phyloP scores from a whole-genome alignment of 2,888 invertebrate genomes.

The Gibbula magus region DNA sequence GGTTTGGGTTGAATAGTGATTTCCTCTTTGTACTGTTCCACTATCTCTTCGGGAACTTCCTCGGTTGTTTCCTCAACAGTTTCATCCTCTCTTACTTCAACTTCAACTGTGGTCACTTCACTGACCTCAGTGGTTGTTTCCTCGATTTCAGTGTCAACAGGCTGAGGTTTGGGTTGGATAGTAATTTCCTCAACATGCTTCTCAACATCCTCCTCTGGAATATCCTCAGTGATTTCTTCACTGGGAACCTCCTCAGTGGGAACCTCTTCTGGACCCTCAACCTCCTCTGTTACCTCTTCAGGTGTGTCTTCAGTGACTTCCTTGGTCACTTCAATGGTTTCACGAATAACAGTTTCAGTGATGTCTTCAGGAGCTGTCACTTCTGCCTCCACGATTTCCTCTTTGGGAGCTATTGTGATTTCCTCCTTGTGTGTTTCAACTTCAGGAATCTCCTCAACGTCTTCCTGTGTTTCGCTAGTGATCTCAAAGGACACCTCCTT shows the following conservation, averaged over 20 bases:
- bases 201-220: background rate
- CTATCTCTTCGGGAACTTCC: background rate
- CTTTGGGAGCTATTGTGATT: background rate
- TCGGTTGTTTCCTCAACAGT: background rate
- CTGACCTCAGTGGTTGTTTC: background rate
- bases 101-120: background rate
- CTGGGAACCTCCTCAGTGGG: background rate
- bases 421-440: background rate
- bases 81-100: constrained; percentile 10
- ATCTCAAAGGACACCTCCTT: background rate
- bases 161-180: background rate
- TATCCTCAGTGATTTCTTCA: background rate
- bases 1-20: constrained; percentile 24
- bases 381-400: background rate
- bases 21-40: constrained; percentile 6
- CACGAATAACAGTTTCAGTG: too few relatives aligned
- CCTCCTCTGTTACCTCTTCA: background rate
- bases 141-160: background rate
- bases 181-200: background rate
- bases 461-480: background rate
- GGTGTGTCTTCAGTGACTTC: background rate
- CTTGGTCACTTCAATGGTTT: too few relatives aligned
- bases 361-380: background rate
- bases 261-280: background rate
- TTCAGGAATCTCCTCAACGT: background rate